Conservation (phyloP, 2,797 vertebrate species). For the Tolypeutes matacus region DNA sequence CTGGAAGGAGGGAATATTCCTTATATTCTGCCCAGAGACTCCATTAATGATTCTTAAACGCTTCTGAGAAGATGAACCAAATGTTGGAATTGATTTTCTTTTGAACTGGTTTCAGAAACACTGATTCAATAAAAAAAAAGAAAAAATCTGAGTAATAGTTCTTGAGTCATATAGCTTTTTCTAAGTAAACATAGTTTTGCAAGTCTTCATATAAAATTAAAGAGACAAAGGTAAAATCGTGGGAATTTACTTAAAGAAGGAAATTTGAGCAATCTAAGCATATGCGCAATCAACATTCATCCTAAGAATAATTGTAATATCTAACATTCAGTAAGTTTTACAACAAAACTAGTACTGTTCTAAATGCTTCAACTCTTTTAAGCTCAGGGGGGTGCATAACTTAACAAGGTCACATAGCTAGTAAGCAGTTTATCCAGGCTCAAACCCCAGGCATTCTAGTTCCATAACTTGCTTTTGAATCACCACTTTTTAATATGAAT, state of each 20-base stretch:
- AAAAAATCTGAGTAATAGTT: not conserved
- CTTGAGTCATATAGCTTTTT: not conserved
- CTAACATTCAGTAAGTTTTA: not conserved
- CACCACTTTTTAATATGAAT: not conserved
- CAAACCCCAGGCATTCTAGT: not conserved
- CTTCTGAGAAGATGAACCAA: slow-evolving; percentile 18
- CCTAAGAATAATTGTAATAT: not conserved
- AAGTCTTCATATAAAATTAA: not conserved
- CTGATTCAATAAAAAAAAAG: not conserved
- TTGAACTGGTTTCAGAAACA: slow-evolving; percentile 34
- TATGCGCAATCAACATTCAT: not conserved
- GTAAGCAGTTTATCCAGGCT: not conserved
- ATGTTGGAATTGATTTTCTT: not conserved
- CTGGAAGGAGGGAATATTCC: not conserved
- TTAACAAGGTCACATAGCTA: not conserved
- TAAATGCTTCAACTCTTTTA: not conserved
- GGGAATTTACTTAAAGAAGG: not conserved
- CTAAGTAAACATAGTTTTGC: slow-evolving; percentile 9
- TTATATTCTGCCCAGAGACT: not conserved
- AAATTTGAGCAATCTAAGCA: not conserved
- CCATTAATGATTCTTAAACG: slow-evolving; percentile 39
- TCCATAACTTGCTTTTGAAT: not conserved
- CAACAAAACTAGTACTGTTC: not conserved
- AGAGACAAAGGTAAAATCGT: not conserved
- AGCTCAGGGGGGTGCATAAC: not conserved